Conservation (phyloP, 2,888 invertebrate species). For the Polyploca ridens region DNA sequence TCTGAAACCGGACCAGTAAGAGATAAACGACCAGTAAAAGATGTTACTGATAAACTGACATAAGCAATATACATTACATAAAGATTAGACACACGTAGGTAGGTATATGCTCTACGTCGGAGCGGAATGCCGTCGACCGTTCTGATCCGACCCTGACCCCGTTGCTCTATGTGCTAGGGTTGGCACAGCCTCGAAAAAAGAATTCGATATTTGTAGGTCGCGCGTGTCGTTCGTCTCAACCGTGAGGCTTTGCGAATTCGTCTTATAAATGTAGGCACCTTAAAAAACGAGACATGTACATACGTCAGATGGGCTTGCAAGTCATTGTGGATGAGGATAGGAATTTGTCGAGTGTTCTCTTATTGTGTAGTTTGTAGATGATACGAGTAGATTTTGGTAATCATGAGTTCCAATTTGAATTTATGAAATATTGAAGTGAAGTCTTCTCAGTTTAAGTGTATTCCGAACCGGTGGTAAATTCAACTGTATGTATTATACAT, state of each 20-base stretch:
- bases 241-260: not conserved
- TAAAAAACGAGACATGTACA: not conserved
- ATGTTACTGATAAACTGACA: not conserved
- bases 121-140: slow-evolving; percentile 8
- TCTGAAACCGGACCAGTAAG: not conserved
- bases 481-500: too few relatives aligned
- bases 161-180: not conserved
- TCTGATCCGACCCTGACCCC: slow-evolving; percentile 11
- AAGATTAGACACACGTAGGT: not conserved
- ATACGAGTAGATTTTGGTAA: not conserved
- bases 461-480: too few relatives aligned
- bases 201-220: not conserved
- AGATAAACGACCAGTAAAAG: too few relatives aligned
- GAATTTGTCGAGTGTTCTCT: not conserved
- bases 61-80: not conserved
- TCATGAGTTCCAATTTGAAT: not conserved
- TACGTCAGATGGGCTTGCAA: not conserved
- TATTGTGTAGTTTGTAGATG: too few relatives aligned
- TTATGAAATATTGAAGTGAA: too few relatives aligned
- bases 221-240: not conserved
- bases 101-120: not conserved
- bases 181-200: not conserved
- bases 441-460: too few relatives aligned
- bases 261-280: not conserved
- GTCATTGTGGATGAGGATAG: not conserved